phyloP scores from a whole-genome alignment of 2,888 invertebrate species.

The Eupsilia transversa region DNA sequence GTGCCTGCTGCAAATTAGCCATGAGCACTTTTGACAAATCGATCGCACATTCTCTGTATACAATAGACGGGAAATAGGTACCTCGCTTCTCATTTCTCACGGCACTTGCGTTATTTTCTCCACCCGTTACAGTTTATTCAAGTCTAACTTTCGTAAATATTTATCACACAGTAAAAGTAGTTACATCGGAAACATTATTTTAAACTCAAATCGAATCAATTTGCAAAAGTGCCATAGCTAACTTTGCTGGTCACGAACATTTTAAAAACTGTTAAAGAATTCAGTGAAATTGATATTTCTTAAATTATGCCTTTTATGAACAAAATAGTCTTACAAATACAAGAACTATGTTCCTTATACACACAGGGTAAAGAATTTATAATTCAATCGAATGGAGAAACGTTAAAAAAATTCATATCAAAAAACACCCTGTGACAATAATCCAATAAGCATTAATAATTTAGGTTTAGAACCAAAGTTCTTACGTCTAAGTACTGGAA shows the following conservation, averaged over 20 bases:
- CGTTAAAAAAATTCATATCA: constrained; percentile 46
- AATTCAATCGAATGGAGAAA: constrained; percentile 41
- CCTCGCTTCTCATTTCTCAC: constrained; percentile 64
- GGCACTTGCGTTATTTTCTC: constrained; percentile 58
- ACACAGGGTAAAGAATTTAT: constrained; percentile 51
- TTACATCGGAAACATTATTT: constrained; percentile 41
- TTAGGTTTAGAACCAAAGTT: constrained; percentile 77
- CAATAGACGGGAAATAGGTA: constrained; percentile 62
- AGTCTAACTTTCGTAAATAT: constrained; percentile 60
- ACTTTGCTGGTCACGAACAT: constrained; percentile 40
- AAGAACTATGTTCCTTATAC: constrained; percentile 65
- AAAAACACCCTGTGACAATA: constrained; percentile 65
- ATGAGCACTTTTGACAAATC: constrained; percentile 62
- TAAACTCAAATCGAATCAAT: constrained; percentile 50
- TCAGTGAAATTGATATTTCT: constrained; percentile 44
- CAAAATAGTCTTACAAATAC: constrained; percentile 41
- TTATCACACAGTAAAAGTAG: constrained; percentile 47
- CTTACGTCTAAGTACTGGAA: constrained; percentile 73
- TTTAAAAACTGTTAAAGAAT: constrained; percentile 29
- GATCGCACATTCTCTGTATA: constrained; percentile 55
- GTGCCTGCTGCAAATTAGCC: constrained; percentile 45
- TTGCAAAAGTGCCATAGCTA: constrained; percentile 61
- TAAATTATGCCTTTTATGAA: constrained; percentile 46
- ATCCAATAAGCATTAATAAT: constrained; percentile 63
- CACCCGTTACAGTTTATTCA: constrained; percentile 49